Conservation (phyloP, 2,888 invertebrate species). For the Apodemia zela region DNA sequence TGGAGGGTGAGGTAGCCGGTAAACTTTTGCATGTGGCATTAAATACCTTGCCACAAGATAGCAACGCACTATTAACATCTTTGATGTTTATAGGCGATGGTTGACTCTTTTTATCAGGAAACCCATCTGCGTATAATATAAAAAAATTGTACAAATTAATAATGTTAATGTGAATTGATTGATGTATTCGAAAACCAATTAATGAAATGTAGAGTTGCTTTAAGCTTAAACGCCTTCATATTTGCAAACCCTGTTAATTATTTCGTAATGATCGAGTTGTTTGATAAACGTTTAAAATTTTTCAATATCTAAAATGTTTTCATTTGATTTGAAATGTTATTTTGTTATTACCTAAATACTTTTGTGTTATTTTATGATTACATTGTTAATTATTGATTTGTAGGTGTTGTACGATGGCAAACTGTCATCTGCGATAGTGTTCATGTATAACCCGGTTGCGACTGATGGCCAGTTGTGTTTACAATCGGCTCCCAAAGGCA, state of each 20-base stretch:
- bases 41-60: no score
- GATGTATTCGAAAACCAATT: background rate
- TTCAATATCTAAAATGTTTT: background rate
- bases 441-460: slow-evolving; percentile 99
- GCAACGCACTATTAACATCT: no score
- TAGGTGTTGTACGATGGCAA: slow-evolving; percentile 99
- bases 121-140: no score
- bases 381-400: slow-evolving; percentile 11
- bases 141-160: no score
- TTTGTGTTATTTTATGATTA: background rate
- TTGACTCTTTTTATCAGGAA: no score
- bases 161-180: background rate
- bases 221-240: background rate
- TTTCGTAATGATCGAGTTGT: background rate
- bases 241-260: slow-evolving; percentile 3
- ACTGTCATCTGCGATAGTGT: slow-evolving; percentile 97
- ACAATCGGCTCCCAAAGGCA: slow-evolving; percentile 98
- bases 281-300: background rate
- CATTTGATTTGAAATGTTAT: background rate
- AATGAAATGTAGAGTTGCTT: background rate
- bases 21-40: no score
- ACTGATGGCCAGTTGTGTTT: slow-evolving; percentile 99
- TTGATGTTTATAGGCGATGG: no score
- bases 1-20: no score
- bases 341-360: background rate